phyloP scores from a whole-genome alignment of 1,140 invertebrate genomes.

The Camponotus pennsylvanicus region DNA sequence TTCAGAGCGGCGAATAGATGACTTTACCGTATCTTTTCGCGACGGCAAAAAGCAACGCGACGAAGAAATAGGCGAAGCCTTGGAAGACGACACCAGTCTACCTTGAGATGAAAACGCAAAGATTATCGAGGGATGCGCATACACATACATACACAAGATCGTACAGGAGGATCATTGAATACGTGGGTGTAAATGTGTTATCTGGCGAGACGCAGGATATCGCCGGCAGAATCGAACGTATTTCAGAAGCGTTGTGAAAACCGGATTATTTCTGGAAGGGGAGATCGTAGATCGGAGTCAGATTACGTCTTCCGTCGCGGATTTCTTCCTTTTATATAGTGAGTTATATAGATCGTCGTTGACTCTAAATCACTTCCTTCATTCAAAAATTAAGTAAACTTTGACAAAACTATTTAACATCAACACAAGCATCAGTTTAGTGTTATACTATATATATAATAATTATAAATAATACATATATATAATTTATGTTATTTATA shows the following conservation, averaged over 20 bases:
- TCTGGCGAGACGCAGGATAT: slow-evolving; percentile 47
- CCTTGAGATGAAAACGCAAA: slow-evolving; percentile 65
- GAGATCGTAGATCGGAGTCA: slow-evolving; percentile 26
- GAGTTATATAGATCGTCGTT: background rate
- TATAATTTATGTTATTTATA: too few species aligned
- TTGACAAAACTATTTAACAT: background rate
- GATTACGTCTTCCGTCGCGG: slow-evolving; percentile 57
- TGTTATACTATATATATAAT: background rate
- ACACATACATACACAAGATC: slow-evolving; percentile 41
- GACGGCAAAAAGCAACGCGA: slow-evolving; percentile 59
- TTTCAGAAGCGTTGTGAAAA: slow-evolving; percentile 69
- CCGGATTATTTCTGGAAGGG: slow-evolving; percentile 63
- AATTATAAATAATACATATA: too few species aligned
- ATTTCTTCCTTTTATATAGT: slow-evolving; percentile 40
- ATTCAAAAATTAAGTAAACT: slow-evolving; percentile 1
- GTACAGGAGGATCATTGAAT: slow-evolving; percentile 32
- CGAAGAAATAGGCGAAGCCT: slow-evolving; percentile 64
- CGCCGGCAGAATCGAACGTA: slow-evolving; percentile 42
- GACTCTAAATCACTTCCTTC: slow-evolving; percentile 41
- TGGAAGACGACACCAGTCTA: slow-evolving; percentile 67
- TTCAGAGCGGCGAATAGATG: slow-evolving; percentile 46
- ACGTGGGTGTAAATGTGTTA: slow-evolving; percentile 75
- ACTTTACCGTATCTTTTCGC: slow-evolving; percentile 42
- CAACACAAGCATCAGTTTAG: background rate
- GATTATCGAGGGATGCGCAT: slow-evolving; percentile 22